These are phyloP conservation scores for Sarotherodon lohbergeri DNA, from an alignment of 2,113 vertebrate species.

Conservation along the genomic window DNA sequence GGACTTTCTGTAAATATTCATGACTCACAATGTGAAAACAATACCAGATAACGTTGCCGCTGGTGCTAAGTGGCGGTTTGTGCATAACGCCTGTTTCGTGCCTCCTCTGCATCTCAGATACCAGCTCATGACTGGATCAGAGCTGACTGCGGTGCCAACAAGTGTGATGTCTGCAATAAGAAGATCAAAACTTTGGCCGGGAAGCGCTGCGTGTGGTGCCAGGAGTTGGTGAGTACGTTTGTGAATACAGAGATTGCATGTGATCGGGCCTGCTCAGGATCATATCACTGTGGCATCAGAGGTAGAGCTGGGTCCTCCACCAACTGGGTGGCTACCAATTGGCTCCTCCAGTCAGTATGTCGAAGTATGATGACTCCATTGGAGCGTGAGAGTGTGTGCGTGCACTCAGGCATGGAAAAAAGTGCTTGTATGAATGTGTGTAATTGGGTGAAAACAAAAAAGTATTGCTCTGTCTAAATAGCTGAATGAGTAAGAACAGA, in stretches of 20 bases:
- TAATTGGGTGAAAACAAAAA: neutral
- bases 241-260: neutral
- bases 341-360: neutral
- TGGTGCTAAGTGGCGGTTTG: neutral
- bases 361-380: neutral
- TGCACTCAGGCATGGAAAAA: neutral
- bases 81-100: neutral
- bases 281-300: neutral
- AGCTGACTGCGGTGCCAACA: conserved; percentile 77
- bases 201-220: conserved; percentile 86
- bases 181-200: conserved; percentile 84
- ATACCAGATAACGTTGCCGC: neutral
- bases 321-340: neutral
- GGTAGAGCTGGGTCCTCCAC: neutral
- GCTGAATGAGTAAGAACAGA: neutral
- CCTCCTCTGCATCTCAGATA: conserved; percentile 56
- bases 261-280: neutral
- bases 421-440: neutral
- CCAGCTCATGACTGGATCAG: conserved; percentile 81
- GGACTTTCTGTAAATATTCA: neutral
- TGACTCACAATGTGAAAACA: neutral
- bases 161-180: conserved; percentile 84
- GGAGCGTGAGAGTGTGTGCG: neutral
- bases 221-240: conserved; percentile 74
- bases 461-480: neutral